phyloP scores from a whole-genome alignment of 2,888 invertebrate genomes.

The Leptopilina drosophilae region DNA sequence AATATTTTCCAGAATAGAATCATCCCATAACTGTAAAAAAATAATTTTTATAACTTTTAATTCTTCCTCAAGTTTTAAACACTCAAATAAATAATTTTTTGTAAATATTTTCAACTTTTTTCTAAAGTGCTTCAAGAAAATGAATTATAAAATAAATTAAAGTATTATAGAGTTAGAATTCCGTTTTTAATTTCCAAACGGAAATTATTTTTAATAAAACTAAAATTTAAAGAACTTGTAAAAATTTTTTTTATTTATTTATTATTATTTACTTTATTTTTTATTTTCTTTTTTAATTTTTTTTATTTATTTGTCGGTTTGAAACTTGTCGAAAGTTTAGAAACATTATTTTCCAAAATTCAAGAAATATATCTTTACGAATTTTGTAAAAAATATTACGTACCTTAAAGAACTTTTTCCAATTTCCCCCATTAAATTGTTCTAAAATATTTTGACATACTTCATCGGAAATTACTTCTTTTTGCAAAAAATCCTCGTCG shows the following conservation, averaged over 20 bases:
- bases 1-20: conserved; percentile 61
- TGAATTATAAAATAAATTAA: too few relatives aligned
- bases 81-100: not conserved
- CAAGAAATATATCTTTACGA: not conserved
- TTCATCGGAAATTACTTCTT: conserved; percentile 52
- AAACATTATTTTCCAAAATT: not conserved
- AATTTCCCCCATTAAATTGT: conserved; percentile 61
- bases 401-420: conserved; percentile 67
- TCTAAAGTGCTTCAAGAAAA: too few relatives aligned
- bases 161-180: too few relatives aligned
- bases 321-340: too few relatives aligned
- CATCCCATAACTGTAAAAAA: conserved; percentile 67
- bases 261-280: too few relatives aligned
- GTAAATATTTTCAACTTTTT: not conserved
- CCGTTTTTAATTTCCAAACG: too few relatives aligned
- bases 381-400: conserved; percentile 12
- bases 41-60: conserved; percentile 18
- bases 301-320: too few relatives aligned
- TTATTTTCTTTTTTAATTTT: too few relatives aligned
- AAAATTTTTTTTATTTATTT: too few relatives aligned
- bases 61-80: too few relatives aligned
- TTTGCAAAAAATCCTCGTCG: conserved; percentile 37
- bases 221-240: too few relatives aligned
- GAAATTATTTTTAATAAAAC: too few relatives aligned
- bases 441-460: conserved; percentile 54